These are phyloP conservation scores for Orthonyx spaldingii DNA, from an alignment of 2,113 vertebrate genomes.

Conservation along the genomic window DNA sequence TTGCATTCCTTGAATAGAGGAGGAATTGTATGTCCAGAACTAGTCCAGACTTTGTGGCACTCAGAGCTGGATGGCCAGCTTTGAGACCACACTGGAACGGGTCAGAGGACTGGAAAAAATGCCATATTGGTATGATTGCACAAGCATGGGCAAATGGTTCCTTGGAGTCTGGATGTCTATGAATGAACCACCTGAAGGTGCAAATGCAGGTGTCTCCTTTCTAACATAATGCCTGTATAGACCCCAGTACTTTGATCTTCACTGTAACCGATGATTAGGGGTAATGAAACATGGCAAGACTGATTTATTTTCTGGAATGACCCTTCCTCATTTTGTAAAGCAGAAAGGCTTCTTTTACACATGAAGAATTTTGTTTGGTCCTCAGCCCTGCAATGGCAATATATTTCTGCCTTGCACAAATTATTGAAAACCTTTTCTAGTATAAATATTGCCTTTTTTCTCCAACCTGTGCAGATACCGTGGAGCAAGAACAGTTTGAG, in stretches of 20 bases:
- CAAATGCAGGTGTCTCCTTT: not conserved
- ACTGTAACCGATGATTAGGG: not conserved
- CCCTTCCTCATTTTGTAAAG: not conserved
- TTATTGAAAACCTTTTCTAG: not conserved
- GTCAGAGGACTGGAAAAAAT: not conserved
- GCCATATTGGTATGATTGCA: not conserved
- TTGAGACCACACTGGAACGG: not conserved
- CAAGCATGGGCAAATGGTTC: not conserved
- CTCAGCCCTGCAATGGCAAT: not conserved
- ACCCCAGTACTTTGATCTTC: not conserved
- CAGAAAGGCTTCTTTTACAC: not conserved
- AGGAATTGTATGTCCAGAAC: not conserved
- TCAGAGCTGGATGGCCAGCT: not conserved
- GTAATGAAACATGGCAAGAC: not conserved
- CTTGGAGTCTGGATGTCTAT: not conserved
- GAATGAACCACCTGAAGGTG: not conserved
- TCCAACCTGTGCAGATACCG: not conserved
- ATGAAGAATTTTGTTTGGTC: not conserved
- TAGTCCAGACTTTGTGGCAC: not conserved
- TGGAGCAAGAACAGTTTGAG: not conserved
- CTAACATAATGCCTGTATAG: not conserved
- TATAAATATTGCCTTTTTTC: not conserved
- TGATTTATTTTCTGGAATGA: not conserved
- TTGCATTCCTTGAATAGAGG: not conserved
- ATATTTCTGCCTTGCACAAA: not conserved